These are phyloP conservation scores for Anarrhichthys ocellatus DNA, from an alignment of 2,113 vertebrate species.

Conservation along the genomic window DNA sequence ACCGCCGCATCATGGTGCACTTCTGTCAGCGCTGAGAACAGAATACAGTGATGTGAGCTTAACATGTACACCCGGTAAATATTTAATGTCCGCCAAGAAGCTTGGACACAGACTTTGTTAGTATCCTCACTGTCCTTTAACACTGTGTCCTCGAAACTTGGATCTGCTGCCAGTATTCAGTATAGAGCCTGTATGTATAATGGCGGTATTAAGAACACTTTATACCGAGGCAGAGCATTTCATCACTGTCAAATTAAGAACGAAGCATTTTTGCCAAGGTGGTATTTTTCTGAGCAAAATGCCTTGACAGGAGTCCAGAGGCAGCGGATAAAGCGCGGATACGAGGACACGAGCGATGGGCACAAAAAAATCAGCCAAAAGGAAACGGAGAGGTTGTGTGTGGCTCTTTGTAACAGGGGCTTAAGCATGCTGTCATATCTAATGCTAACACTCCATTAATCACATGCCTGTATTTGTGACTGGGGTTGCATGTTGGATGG, in stretches of 20 bases:
- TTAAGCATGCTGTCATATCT: constrained; percentile 76
- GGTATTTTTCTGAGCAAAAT: constrained; percentile 47
- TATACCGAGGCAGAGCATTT: constrained; percentile 51
- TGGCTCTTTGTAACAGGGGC: constrained; percentile 64
- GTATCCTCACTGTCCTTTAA: constrained; percentile 39
- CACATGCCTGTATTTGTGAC: constrained; percentile 66
- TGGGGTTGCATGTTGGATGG: constrained; percentile 45
- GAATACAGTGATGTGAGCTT: not conserved
- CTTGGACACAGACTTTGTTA: constrained; percentile 19
- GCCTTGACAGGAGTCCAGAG: constrained; percentile 29
- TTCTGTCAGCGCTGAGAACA: constrained; percentile 27
- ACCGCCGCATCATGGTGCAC: constrained; percentile 7
- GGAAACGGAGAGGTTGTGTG: constrained; percentile 55
- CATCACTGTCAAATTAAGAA: constrained; percentile 69
- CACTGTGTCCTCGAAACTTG: constrained; percentile 31
- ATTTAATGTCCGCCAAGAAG: not conserved
- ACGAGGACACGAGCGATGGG: constrained; percentile 25
- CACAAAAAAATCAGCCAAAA: not conserved
- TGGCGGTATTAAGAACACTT: constrained; percentile 65
- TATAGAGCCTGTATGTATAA: constrained; percentile 49
- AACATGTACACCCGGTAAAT: constrained; percentile 31
- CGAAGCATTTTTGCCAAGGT: constrained; percentile 51
- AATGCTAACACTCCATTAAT: constrained; percentile 80
- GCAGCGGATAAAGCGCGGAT: constrained; percentile 42
- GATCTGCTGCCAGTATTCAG: constrained; percentile 51